These are phyloP conservation scores for Coleophora deauratella DNA, from an alignment of 2,888 invertebrate genomes.

Conservation along the genomic window DNA sequence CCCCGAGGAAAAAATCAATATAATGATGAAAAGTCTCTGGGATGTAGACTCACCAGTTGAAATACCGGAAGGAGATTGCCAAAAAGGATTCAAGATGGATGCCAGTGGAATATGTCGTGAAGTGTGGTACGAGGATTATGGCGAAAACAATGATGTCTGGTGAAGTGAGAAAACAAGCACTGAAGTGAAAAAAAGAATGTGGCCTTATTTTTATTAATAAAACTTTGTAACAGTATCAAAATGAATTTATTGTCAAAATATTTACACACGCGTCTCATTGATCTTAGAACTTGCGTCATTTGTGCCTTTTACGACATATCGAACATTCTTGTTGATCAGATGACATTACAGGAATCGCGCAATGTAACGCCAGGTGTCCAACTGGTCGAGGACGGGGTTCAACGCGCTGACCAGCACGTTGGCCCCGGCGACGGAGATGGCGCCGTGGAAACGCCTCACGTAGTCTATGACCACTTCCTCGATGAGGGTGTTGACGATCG, in stretches of 20 bases:
- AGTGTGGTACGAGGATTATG: constrained; percentile 43
- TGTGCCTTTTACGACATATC: no score
- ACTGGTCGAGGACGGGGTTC: constrained; percentile 44
- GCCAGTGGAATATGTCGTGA: constrained; percentile 42
- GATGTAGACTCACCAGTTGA: constrained; percentile 40
- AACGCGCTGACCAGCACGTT: constrained; percentile 14
- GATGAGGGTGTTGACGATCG: constrained; percentile 48
- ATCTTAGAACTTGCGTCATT: no score
- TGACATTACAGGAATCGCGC: constrained; percentile 25
- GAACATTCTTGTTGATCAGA: constrained; percentile 4
- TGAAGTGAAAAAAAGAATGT: not conserved
- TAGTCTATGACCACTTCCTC: constrained; percentile 54
- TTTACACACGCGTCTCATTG: no score
- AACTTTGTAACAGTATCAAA: no score
- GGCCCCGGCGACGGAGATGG: constrained; percentile 28
- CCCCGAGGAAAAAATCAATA: constrained; percentile 2
- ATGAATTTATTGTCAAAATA: no score
- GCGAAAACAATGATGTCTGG: no score
- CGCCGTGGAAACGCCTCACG: constrained; percentile 49
- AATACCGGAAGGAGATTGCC: constrained; percentile 23
- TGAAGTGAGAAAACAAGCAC: no score
- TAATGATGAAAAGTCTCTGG: constrained; percentile 26
- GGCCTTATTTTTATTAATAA: no score
- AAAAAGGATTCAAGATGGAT: constrained; percentile 36
- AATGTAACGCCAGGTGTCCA: constrained; percentile 54